Evolutionary conservation across 2,113 vertebrate species (phyloP).

Genomic region (Coreoperca whiteheadi): DNA sequence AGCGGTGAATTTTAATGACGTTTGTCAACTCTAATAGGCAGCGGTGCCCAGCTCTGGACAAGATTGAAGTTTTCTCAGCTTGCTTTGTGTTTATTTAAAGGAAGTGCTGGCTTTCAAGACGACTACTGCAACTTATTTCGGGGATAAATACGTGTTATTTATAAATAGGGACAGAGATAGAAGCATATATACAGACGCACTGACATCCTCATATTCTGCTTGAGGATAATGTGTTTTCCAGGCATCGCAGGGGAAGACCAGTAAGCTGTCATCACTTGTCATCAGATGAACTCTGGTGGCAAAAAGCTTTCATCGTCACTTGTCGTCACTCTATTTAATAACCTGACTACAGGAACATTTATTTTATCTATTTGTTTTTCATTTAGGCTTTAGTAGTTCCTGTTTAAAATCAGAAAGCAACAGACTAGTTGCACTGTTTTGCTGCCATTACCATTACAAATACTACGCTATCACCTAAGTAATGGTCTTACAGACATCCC

Average conservation of each 20-base stretch:
- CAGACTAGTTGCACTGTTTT: background rate
- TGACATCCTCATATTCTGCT: background rate
- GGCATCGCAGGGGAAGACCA: background rate
- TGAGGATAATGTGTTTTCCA: conserved; percentile 8
- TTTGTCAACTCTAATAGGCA: conserved; percentile 77
- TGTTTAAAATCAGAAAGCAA: background rate
- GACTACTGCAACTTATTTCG: conserved; percentile 29
- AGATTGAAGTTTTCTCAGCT: conserved; percentile 67
- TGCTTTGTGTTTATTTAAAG: conserved; percentile 67
- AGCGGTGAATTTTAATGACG: conserved; percentile 73
- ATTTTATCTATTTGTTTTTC: background rate
- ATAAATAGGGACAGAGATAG: conserved; percentile 22
- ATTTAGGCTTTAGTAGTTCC: background rate
- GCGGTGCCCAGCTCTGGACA: conserved; percentile 60
- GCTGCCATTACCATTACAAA: background rate
- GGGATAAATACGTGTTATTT: conserved; percentile 35
- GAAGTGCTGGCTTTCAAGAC: conserved; percentile 60
- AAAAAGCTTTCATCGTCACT: background rate
- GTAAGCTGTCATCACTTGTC: conserved; percentile 36
- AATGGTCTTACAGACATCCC: background rate
- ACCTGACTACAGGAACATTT: background rate
- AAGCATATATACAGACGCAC: background rate
- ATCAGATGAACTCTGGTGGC: conserved; percentile 3
- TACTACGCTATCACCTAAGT: background rate
- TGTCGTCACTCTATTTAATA: conserved; percentile 10